These are phyloP conservation scores for Burhinus oedicnemus DNA, from an alignment of 2,113 vertebrate species.

Conservation along the genomic window DNA sequence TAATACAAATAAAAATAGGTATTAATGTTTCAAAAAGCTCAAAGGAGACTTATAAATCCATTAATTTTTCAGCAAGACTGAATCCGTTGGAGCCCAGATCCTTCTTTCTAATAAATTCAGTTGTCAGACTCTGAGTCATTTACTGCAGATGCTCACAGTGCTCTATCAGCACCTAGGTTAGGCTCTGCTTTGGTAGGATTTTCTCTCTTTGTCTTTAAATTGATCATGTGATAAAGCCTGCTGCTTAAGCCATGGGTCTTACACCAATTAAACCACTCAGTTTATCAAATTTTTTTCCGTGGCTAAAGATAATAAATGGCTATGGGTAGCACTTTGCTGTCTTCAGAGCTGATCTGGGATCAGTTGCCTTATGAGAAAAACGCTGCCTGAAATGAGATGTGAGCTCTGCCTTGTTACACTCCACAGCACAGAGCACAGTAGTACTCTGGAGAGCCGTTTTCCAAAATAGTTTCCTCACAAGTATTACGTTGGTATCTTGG, in stretches of 20 bases:
- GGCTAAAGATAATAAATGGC: not conserved
- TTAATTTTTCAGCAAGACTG: conserved; percentile 28
- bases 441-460: conserved; percentile 20
- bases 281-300: not conserved
- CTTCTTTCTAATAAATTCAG: conserved; percentile 39
- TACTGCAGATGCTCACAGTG: not conserved
- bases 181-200: not conserved
- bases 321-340: not conserved
- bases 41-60: conserved; percentile 7
- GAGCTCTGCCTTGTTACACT: not conserved
- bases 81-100: not conserved
- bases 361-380: not conserved
- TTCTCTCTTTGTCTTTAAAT: not conserved
- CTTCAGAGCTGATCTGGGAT: not conserved
- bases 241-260: not conserved
- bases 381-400: not conserved
- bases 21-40: conserved; percentile 31
- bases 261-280: not conserved
- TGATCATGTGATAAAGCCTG: not conserved
- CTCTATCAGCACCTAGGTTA: not conserved
- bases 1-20: conserved; percentile 27
- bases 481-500: not conserved
- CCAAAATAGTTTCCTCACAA: not conserved
- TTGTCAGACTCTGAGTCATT: conserved; percentile 2
- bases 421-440: not conserved